These are phyloP conservation scores for Ormyrus rosae DNA, from an alignment of 2,888 invertebrate species.

Conservation along the genomic window DNA sequence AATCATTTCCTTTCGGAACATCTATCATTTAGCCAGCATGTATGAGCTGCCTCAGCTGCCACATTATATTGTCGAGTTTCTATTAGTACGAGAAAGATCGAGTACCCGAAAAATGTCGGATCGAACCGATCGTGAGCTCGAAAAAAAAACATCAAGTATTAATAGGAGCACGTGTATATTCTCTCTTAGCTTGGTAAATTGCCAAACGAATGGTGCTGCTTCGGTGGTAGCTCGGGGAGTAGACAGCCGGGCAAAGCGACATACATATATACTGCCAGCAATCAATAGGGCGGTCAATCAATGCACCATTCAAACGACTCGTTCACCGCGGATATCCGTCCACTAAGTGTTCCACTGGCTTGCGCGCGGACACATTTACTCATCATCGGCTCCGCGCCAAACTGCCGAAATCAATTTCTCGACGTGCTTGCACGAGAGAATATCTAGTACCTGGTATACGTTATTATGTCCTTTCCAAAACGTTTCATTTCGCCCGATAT, in stretches of 20 bases:
- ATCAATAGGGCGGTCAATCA: slow-evolving; percentile 49
- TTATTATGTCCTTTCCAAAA: neutral
- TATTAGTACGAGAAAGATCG: too few species aligned
- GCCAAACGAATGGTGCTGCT: slow-evolving; percentile 22
- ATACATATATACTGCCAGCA: slow-evolving; percentile 13
- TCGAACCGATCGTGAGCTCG: too few species aligned
- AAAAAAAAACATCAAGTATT: too few species aligned
- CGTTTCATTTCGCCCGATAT: neutral
- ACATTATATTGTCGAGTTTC: too few species aligned
- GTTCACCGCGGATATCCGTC: slow-evolving; percentile 20
- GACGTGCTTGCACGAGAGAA: too few species aligned
- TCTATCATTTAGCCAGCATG: too few species aligned
- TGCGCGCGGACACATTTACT: neutral
- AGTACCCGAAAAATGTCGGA: too few species aligned
- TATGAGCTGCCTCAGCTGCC: too few species aligned
- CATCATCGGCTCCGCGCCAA: too few species aligned
- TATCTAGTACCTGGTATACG: neutral
- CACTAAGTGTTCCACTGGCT: slow-evolving; percentile 30
- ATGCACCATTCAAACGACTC: slow-evolving; percentile 42
- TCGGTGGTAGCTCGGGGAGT: neutral
- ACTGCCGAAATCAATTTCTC: too few species aligned
- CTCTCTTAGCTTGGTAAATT: slow-evolving; percentile 21
- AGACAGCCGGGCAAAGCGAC: neutral
- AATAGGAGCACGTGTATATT: neutral
- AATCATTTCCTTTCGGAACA: too few species aligned